Conservation (phyloP, 2,797 vertebrate genomes). For the Odontamblyopus lacepedii region DNA sequence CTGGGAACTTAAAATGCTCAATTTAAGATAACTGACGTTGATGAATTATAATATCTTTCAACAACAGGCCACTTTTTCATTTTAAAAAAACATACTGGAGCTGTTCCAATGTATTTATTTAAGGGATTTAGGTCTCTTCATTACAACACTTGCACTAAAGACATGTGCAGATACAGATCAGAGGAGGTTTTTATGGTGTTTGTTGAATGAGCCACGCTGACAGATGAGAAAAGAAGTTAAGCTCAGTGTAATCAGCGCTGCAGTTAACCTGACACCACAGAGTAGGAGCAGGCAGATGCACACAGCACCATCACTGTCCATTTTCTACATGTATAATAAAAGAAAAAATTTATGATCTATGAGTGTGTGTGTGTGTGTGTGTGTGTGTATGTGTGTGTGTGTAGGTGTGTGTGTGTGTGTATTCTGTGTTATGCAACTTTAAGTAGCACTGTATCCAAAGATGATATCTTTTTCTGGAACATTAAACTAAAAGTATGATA, state of each 20-base stretch:
- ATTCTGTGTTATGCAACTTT: too few relatives aligned
- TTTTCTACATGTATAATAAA: too few relatives aligned
- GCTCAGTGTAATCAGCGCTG: constrained; percentile 27
- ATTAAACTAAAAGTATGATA: too few relatives aligned
- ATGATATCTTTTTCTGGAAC: too few relatives aligned
- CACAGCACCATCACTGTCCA: background rate
- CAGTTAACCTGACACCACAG: constrained; percentile 19
- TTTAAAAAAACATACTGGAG: background rate
- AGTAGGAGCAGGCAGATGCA: background rate
- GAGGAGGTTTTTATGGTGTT: constrained; percentile 18
- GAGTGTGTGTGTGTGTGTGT: too few relatives aligned
- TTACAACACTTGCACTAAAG: constrained; percentile 35
- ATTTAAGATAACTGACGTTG: too few relatives aligned
- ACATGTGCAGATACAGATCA: constrained; percentile 24
- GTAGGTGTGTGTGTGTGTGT: too few relatives aligned
- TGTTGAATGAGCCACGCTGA: constrained; percentile 29
- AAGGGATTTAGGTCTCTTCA: constrained; percentile 32
- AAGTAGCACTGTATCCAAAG: too few relatives aligned
- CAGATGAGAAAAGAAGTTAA: constrained; percentile 32
- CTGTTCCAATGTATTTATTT: constrained; percentile 43
- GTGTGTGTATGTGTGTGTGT: too few relatives aligned
- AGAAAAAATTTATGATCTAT: too few relatives aligned
- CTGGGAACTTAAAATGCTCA: too few relatives aligned
- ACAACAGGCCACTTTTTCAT: background rate
- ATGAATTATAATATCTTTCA: background rate